Conservation (phyloP, 2,113 vertebrate genomes). For the Chamaea fasciata region DNA sequence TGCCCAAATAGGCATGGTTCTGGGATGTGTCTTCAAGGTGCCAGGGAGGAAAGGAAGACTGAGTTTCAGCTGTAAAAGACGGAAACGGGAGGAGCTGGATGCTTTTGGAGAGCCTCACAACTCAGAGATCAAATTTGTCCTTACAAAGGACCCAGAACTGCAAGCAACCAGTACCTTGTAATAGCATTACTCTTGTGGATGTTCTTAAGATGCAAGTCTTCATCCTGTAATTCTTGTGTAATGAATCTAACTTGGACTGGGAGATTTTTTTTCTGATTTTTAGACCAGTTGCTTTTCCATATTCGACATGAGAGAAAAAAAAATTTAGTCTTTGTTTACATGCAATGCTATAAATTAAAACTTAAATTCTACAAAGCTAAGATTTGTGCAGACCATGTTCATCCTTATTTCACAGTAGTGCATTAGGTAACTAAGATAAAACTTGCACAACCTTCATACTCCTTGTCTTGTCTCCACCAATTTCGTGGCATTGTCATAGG, state of each 20-base stretch:
- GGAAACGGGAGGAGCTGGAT: not conserved
- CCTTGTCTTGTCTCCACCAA: not conserved
- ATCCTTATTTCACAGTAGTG: not conserved
- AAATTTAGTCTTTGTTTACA: not conserved
- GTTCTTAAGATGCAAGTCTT: not conserved
- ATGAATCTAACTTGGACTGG: not conserved
- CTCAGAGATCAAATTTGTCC: not conserved
- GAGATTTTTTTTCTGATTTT: not conserved
- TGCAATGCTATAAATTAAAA: not conserved
- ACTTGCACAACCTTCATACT: not conserved
- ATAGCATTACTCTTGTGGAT: not conserved
- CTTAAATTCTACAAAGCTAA: not conserved
- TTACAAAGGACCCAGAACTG: not conserved
- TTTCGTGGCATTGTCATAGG: rapidly evolving
- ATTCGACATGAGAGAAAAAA: not conserved
- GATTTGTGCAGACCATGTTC: not conserved
- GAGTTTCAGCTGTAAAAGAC: not conserved
- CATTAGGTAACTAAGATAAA: not conserved
- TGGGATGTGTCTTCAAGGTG: not conserved
- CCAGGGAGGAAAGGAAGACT: not conserved
- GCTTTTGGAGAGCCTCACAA: not conserved
- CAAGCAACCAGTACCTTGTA: not conserved
- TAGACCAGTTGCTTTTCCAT: not conserved
- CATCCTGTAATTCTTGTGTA: not conserved
- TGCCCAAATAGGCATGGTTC: not conserved